Base-by-base conservation (phyloP, 2,113 vertebrate species). In the Lipotes vexillifer region DNA sequence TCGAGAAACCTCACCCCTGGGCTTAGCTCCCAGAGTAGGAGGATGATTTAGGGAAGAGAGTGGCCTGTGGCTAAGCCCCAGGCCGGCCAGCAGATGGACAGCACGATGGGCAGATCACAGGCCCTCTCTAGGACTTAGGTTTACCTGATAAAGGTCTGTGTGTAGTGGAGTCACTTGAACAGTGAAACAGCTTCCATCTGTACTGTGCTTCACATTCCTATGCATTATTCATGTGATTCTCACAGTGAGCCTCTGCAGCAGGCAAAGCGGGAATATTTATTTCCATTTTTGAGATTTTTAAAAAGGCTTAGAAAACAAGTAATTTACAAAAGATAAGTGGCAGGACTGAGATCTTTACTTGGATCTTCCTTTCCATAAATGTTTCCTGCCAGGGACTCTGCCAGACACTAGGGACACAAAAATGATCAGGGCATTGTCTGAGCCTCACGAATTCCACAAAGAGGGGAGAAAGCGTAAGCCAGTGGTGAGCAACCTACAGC, bases 161-260 rank as follows among this genome's bases (percentile, higher is more conserved):
- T n/a, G 38, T 2, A 9, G 27, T 25, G 11, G 46, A 33, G 12
- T 41, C 74, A 44, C 29, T 65, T 9, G 72, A 36, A 38, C 25
- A n/a, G 46, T 57, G 33, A 36, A 2, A 38, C 5, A 4, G 15
- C 57, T 29, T 23, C 12, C 29, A 0, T 61, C 31, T 8, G n/a
- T 3, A 1, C 36, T 2, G 0, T 4, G 15, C 46, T 6, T 29
- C 17, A 0, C 8, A 20, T 52, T 14, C 74, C 31, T 29, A 6
- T 4, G 25, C 9, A 1, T 27, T 38, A 4, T 72, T 52, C 66
- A 5, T 81, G n/a, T 25, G 36, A 25, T 21, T 36, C 59, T 94
- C 66, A 13, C 21, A 55, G 0, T 18, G 6, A 33, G 65, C 69
- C 68, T 11, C 18, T 3, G 77, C 61, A 74, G 23, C 72, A 81